phyloP scores from a whole-genome alignment of 92 coral and sea anemone species.

The Parazoanthus darwini region DNA sequence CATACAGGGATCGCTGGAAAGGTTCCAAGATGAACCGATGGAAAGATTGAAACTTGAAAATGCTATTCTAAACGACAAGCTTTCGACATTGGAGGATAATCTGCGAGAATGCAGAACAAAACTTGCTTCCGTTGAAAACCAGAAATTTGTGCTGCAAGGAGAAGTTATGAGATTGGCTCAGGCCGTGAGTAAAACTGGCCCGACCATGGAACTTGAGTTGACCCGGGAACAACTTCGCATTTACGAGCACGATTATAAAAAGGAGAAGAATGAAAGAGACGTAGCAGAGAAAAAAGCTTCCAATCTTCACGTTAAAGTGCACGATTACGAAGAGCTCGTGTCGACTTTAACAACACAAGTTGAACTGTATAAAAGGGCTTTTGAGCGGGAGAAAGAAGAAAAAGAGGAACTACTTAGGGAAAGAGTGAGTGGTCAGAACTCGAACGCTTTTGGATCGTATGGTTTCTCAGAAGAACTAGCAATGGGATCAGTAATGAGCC shows the following conservation, averaged over 20 bases:
- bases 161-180: constrained; percentile 83
- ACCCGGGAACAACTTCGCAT: constrained; percentile 74
- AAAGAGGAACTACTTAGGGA: constrained; percentile 66
- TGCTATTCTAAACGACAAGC: constrained; percentile 35
- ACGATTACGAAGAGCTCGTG: constrained; percentile 82
- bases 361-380: constrained; percentile 88
- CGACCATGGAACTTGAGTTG: constrained; percentile 62
- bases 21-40: not conserved
- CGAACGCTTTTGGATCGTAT: not conserved
- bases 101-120: constrained; percentile 56
- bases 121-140: constrained; percentile 63
- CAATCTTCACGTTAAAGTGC: constrained; percentile 60
- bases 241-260: constrained; percentile 87
- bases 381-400: constrained; percentile 74
- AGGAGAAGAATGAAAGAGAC: constrained; percentile 80
- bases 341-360: constrained; percentile 77
- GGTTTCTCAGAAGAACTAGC: constrained; percentile 37
- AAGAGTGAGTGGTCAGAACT: not conserved
- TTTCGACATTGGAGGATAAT: constrained; percentile 40
- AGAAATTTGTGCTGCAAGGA: constrained; percentile 73
- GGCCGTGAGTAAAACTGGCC: constrained; percentile 59
- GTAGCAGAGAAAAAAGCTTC: constrained; percentile 73
- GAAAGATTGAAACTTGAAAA: constrained; percentile 12
- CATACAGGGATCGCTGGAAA: not conserved
- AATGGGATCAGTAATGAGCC: not conserved